Conservation (phyloP, 2,888 invertebrate genomes). For the Pandemis corylana region DNA sequence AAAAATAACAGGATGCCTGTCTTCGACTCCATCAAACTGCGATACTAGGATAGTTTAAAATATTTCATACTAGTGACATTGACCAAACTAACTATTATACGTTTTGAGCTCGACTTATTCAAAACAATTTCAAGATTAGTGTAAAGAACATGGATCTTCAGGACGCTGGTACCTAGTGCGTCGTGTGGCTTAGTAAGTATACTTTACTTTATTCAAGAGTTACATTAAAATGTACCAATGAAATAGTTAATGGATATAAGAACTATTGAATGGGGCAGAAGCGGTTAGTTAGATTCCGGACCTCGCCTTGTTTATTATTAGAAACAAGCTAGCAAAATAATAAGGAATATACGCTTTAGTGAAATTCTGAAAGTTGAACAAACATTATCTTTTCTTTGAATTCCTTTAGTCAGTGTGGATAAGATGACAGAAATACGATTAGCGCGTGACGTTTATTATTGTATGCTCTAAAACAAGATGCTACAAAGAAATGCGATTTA, state of each 20-base stretch:
- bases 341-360: neutral
- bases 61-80: no score
- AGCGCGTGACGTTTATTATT: constrained; percentile 7
- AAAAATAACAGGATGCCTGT: no score
- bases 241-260: no score
- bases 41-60: no score
- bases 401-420: constrained; percentile 1
- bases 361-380: constrained; percentile 13
- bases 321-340: constrained; percentile 3
- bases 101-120: no score
- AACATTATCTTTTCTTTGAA: neutral
- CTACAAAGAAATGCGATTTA: constrained; percentile 1
- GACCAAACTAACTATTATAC: no score
- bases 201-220: neutral
- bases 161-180: neutral
- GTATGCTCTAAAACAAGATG: constrained; percentile 4
- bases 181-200: no score
- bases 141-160: neutral
- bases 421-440: constrained; percentile 16
- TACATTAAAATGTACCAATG: no score
- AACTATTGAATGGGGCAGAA: no score
- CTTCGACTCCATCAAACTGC: no score
- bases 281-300: no score
- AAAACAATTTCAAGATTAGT: no score
- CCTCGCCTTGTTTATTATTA: neutral